These are phyloP conservation scores for Eptatretus burgeri DNA, from an alignment of 2,113 vertebrate genomes.

Conservation along the genomic window DNA sequence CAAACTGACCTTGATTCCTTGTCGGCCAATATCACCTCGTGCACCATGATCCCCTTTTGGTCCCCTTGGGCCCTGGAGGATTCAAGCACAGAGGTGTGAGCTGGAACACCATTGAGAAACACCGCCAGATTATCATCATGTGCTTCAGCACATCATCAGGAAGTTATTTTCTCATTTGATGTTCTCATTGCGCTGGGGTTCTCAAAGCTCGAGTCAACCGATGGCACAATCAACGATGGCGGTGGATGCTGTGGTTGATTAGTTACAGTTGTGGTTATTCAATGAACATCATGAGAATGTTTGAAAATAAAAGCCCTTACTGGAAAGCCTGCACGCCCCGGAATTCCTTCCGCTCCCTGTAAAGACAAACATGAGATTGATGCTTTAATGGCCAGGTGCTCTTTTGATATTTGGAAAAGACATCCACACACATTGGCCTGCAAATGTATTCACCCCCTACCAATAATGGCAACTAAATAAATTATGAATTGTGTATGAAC, in stretches of 20 bases:
- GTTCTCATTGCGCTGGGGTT: background rate
- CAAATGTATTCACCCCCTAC: too few species aligned
- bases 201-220: too few species aligned
- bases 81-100: too few species aligned
- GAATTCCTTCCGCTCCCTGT: slow-evolving; percentile 13
- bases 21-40: slow-evolving; percentile 14
- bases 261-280: background rate
- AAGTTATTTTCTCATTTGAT: background rate
- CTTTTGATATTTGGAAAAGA: too few species aligned
- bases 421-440: too few species aligned
- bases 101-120: too few species aligned
- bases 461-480: too few species aligned
- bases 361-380: background rate
- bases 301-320: slow-evolving; percentile 11
- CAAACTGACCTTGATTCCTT: slow-evolving; percentile 17
- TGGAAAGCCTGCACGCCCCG: slow-evolving; percentile 9
- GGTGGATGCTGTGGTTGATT: background rate
- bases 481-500: too few species aligned
- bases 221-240: background rate
- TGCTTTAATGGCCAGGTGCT: too few species aligned
- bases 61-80: slow-evolving; percentile 15
- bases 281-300: background rate
- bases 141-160: slow-evolving; percentile 6
- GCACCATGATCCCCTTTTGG: slow-evolving; percentile 16
- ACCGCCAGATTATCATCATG: background rate